These are phyloP conservation scores for Saguinus midas DNA, from an alignment of 2,113 vertebrate genomes.

Conservation along the genomic window DNA sequence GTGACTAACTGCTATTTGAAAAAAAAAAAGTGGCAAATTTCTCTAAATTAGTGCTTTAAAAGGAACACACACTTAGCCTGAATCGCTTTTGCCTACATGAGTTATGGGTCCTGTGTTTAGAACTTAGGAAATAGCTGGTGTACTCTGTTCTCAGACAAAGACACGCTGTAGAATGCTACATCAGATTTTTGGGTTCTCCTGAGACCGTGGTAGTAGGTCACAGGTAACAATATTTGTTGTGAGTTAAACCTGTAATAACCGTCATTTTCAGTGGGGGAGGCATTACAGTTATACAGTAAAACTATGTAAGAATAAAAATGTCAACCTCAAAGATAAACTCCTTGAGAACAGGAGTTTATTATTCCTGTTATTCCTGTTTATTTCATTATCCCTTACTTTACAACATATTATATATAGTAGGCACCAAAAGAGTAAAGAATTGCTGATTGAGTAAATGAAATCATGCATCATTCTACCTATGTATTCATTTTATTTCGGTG, in stretches of 20 bases:
- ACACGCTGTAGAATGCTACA: not conserved
- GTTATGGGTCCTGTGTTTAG: slow-evolving; percentile 42
- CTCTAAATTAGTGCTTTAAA: slow-evolving; percentile 19
- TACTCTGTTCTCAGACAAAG: not conserved
- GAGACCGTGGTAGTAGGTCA: too few species aligned
- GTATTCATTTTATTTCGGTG: not conserved
- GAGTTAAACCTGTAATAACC: not conserved
- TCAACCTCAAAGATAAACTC: not conserved
- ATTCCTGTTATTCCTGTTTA: not conserved
- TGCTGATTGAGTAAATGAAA: not conserved
- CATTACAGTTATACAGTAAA: not conserved
- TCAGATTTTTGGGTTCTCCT: not conserved
- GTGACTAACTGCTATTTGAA: not conserved
- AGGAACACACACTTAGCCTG: not conserved
- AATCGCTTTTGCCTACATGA: slow-evolving; percentile 12
- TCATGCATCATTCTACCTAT: not conserved
- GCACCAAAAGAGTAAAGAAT: not conserved
- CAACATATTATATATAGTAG: not conserved
- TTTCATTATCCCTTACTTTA: not conserved
- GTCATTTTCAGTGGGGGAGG: not conserved
- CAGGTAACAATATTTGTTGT: not conserved
- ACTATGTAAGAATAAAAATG: not conserved
- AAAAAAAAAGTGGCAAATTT: not conserved
- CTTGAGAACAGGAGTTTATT: not conserved
- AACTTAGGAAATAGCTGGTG: slow-evolving; percentile 30